phyloP scores from a whole-genome alignment of 2,888 invertebrate genomes.

The Eumerus sabulonum region DNA sequence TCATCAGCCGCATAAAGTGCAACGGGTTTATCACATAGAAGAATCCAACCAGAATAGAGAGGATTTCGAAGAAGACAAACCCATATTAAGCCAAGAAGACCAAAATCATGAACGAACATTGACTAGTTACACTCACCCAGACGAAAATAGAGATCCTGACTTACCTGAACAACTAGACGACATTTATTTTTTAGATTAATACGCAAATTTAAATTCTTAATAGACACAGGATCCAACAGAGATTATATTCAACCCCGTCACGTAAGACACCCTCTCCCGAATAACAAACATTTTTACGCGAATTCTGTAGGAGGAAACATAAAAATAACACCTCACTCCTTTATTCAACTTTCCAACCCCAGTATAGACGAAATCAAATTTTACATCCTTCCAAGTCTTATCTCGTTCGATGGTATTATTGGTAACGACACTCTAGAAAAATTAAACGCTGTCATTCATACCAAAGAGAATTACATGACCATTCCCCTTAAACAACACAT shows the following conservation, averaged over 20 bases:
- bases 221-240: constrained; percentile 24
- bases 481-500: constrained; percentile 20
- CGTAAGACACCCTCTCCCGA: no score
- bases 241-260: constrained; percentile 29
- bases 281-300: constrained; percentile 41
- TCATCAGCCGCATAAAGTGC: no score
- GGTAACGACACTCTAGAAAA: constrained; percentile 16
- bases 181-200: no score
- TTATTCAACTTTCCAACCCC: constrained; percentile 7
- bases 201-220: constrained; percentile 27
- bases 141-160: no score
- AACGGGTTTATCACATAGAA: no score
- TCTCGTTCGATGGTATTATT: constrained; percentile 19
- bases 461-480: constrained; percentile 14
- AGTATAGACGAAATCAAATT: constrained; percentile 17
- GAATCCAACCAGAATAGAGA: no score
- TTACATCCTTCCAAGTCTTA: constrained; percentile 20
- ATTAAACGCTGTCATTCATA: constrained; percentile 22
- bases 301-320: no score
- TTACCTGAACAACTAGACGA: no score
- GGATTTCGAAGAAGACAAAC: no score
- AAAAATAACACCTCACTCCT: constrained; percentile 25
- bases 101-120: no score
- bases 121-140: no score
- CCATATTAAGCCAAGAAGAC: no score